These are phyloP conservation scores for Coregonus suidteri DNA, from an alignment of 2,797 vertebrate genomes.

Conservation along the genomic window DNA sequence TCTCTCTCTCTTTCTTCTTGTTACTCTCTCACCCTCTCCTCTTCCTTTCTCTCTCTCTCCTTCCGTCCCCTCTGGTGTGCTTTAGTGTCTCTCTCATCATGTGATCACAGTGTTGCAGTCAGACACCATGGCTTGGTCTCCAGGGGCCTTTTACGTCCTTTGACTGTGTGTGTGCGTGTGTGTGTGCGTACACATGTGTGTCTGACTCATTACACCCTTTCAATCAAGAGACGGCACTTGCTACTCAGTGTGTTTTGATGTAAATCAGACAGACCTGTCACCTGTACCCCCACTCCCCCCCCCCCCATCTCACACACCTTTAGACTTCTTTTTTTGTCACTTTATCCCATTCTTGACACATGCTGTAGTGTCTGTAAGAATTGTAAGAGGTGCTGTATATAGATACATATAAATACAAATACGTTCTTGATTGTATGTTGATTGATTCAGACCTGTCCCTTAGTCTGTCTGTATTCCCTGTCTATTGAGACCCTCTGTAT, in stretches of 20 bases:
- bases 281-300: conserved; percentile 22
- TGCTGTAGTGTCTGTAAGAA: too few relatives aligned
- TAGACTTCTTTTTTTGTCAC: too few relatives aligned
- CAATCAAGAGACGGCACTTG: conserved; percentile 51
- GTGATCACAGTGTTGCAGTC: conserved; percentile 65
- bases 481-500: neutral
- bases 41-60: conserved; percentile 41
- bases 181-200: conserved; percentile 10
- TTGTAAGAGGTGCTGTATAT: neutral
- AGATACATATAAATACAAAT: too few relatives aligned
- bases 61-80: conserved; percentile 39
- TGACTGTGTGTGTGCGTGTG: conserved; percentile 39
- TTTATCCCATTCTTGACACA: too few relatives aligned
- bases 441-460: neutral
- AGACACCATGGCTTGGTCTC: conserved; percentile 53
- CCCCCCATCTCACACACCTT: neutral
- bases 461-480: neutral
- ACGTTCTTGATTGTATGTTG: too few relatives aligned
- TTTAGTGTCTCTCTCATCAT: conserved; percentile 57
- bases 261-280: neutral
- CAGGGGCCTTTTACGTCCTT: conserved; percentile 68
- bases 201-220: conserved; percentile 54
- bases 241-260: conserved; percentile 19
- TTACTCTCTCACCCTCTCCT: conserved; percentile 8
- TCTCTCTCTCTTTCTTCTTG: conserved; percentile 7